phyloP scores from a whole-genome alignment of 1,140 invertebrate genomes.

The Pogonus chalceus region DNA sequence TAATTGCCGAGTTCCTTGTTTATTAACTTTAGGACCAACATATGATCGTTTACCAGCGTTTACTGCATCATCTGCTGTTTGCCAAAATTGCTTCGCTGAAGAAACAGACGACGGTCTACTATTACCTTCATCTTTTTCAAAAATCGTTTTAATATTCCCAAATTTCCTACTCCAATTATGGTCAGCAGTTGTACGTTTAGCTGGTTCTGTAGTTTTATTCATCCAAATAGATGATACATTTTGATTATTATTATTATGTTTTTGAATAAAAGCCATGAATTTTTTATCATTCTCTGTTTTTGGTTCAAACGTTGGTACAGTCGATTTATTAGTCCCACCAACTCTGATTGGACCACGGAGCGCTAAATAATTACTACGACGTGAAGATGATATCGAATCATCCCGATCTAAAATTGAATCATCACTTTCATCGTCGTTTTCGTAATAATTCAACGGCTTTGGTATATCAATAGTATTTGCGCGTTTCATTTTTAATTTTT shows the following conservation, averaged over 20 bases:
- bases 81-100: conserved; percentile 46
- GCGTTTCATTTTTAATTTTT: conserved; percentile 70
- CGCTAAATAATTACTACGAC: conserved; percentile 35
- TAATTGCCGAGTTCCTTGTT: conserved; percentile 31
- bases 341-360: conserved; percentile 47
- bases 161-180: conserved; percentile 69
- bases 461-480: conserved; percentile 83
- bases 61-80: conserved; percentile 39
- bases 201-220: background rate
- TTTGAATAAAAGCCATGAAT: conserved; percentile 71
- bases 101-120: conserved; percentile 31
- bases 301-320: conserved; percentile 58
- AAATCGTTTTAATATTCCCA: conserved; percentile 74
- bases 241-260: conserved; percentile 47
- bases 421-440: conserved; percentile 40
- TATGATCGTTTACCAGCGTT: conserved; percentile 16
- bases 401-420: conserved; percentile 21
- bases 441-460: conserved; percentile 49
- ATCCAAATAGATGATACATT: conserved; percentile 22
- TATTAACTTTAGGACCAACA: conserved; percentile 32
- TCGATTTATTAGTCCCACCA: conserved; percentile 35
- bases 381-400: conserved; percentile 26
- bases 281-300: conserved; percentile 78
- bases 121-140: conserved; percentile 44
- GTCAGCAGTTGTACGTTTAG: conserved; percentile 12